Evolutionary conservation across 2,888 invertebrate genomes (phyloP), one percentile per base, ranked within the genome.

Genomic region (Philereme vetulata): DNA sequence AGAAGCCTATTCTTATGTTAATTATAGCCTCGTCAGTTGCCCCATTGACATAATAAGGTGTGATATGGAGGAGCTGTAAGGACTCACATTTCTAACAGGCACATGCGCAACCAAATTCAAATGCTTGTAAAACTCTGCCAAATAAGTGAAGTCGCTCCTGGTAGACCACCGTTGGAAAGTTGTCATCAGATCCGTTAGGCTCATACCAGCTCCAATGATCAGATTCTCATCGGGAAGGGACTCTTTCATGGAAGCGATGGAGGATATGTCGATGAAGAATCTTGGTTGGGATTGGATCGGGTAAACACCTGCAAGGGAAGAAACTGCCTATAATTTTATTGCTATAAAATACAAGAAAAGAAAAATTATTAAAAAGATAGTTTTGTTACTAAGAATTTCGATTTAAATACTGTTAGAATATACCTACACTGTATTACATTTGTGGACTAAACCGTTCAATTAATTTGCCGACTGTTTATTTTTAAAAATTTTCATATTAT

Each of bases 61-160:
- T 21, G 21, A 21, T 21, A 21, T 21, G 21, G 21, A 43, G 8
- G n/a, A n/a, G 10, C 9, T 33, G 7, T 38, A 34, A 32, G 4
- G n/a, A 86, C 94, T 92, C 81, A 96, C 95, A 86, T 96, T 96
- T 80, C 96, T 90, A 0, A 96, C 94, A 11, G 95, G 94, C 4
- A 95, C 92, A 78, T 94, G 95, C 0, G 96, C 96, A 3, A 96
- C 94, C 54, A 95, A 78, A 70, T 95, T 94, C 64, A 96, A 81
- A 76, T 96, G 96, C 21, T 93, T 83, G 33, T 92, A 92, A 62
- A 96, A 85, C 44, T 89, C 87, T 0, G 81, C 80, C 56, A 95
- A 80, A 76, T 96, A 95, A 3, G 83, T 80, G 74, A 95, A 96
- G 33, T 93, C 66, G 44, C 93, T 88, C 8, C 79, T 84, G 5